These are phyloP conservation scores for Allobates femoralis DNA, from an alignment of 2,797 vertebrate genomes.

Conservation along the genomic window DNA sequence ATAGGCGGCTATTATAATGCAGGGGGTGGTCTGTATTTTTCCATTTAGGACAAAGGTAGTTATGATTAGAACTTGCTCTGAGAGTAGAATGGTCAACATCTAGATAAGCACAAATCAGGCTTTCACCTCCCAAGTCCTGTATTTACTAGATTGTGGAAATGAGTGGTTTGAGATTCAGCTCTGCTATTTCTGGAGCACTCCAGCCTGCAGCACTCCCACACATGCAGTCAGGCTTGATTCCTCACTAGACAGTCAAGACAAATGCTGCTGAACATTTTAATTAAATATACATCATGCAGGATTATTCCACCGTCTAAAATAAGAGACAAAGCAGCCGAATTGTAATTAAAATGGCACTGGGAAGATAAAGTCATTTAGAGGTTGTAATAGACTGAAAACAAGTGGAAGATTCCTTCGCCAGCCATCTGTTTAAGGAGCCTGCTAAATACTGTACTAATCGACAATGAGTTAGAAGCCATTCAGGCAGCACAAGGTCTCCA, in stretches of 20 bases:
- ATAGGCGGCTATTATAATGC: background rate
- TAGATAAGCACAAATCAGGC: conserved; percentile 8
- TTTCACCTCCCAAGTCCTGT: conserved; percentile 1
- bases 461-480: conserved; percentile 22
- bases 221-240: conserved; percentile 49
- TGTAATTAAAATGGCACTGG: conserved; percentile 43
- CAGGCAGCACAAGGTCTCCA: conserved; percentile 28
- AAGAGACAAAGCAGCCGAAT: conserved; percentile 37
- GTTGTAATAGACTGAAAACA: conserved; percentile 35
- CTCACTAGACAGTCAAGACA: conserved; percentile 43
- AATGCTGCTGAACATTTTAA: conserved; percentile 53
- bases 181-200: conserved; percentile 54
- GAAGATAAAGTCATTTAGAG: conserved; percentile 45
- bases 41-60: background rate
- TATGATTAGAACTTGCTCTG: background rate
- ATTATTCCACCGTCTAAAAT: conserved; percentile 48
- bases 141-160: conserved; percentile 42
- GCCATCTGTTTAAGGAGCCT: conserved; percentile 26
- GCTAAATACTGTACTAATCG: conserved; percentile 4
- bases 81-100: conserved; percentile 35
- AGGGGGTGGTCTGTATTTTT: background rate
- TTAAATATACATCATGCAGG: conserved; percentile 46
- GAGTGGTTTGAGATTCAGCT: conserved; percentile 28
- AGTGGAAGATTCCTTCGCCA: conserved; percentile 11
- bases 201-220: conserved; percentile 48